Evolutionary conservation across 2,797 vertebrate species (phyloP), one percentile per base, ranked within the genome.

Genomic region (Anableps anableps): DNA sequence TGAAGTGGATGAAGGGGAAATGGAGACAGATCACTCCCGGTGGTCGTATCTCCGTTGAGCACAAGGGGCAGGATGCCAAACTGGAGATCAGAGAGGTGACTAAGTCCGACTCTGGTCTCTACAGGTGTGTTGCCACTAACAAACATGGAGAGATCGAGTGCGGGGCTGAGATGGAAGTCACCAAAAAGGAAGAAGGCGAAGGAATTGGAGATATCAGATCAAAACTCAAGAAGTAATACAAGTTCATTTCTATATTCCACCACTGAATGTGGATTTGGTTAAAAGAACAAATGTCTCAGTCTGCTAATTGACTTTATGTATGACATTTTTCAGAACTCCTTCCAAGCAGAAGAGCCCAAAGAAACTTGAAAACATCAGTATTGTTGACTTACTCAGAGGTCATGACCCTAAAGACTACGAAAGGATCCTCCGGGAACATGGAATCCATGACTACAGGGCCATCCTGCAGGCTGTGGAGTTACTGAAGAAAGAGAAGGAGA

Each of bases 1-100:
- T 99, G 74, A 99, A 99, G 88, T 99, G 99, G 99, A 97, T 98
- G 93, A 99, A 99, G 91, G 99, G 99, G 26, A 99, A 99, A 88
- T 99, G 99, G 99, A 97, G 98, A 75, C 98, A 99, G 79, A 95
- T 99, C 87, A 98, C 97, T 72, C 96, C 97, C 23, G 99, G 98
- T 66, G 99, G 99, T 38, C 97, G 98, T 0, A 92, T 99, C 84
- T 91, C 85, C 66, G 95, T 99, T 6, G 96, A 97, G 70, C 98
- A 98, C 81, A 98, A 97, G 86, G 98, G 97, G 50, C 96, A 97
- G 23, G 97, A 99, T 60, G 95, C 98, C 73, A 98, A 97, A 80
- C 90, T 99, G 88, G 96, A 98, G 94, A 99, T 99, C 89, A 96
- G 90, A 82, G 98, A 98, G 14, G 94, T 97, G 80, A 97, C 97